Evolutionary conservation across 1,140 invertebrate genomes (phyloP), one percentile per base, ranked within the genome.

Genomic region (Cotesia vestalis): DNA sequence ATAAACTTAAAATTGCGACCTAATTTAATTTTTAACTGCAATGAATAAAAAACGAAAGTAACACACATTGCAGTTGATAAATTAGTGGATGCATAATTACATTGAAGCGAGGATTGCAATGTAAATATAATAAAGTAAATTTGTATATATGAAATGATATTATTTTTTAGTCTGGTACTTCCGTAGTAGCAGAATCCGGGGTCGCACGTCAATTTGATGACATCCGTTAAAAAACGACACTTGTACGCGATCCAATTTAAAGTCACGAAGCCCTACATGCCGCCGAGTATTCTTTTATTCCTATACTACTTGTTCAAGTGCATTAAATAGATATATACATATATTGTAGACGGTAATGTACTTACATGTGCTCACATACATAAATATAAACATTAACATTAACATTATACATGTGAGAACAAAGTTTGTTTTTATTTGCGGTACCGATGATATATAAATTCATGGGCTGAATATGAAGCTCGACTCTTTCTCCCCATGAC

Each of bases 231-330:
- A 46, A 81, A 79, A 80, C 74, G 76, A 80, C 81, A 82, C 81
- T 83, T 80, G 84, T 83, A 84, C 83, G 81, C 82, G 80, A 83
- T 85, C 80, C 81, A 85, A 86, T 87, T 87, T 81, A 86, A 85
- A 82, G 77, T 46, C 77, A 83, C 79, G 83, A 84, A 84, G 81
- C 81, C 79, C 78, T 79, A 79, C 64, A 52, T 68, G 55, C 62
- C 67, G 59, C 70, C 52, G 70, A 40, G 76, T 77, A 81, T 83
- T 84, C 78, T 81, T 81, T 80, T 76, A 78, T 82, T 81, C 62
- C 69, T 75, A 76, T 69, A 61, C 40, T 46, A 46, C 77, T 59
- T 70, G 71, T 79, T 62, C 72, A 73, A 73, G 61, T 73, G 73
- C 78, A 78, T 81, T 79, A 79, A 69, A 59, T 72, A 70, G 64